phyloP scores from a whole-genome alignment of 1,140 invertebrate species.

The Lepidostoma basale region DNA sequence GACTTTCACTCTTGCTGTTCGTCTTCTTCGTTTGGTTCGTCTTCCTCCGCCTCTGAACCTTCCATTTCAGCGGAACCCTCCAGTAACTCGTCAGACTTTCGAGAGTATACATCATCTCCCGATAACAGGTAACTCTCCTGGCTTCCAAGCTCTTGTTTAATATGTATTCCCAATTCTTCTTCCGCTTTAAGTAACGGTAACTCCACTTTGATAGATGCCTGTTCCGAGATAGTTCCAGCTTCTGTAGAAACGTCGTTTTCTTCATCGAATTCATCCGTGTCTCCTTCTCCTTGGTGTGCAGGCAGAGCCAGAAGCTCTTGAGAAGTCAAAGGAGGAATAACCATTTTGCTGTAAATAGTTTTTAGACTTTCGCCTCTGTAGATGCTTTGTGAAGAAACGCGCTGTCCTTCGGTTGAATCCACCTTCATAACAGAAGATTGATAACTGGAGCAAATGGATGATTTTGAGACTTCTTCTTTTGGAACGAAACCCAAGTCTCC shows the following conservation, averaged over 20 bases:
- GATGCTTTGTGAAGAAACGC: neutral
- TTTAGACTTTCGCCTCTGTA: constrained; percentile 19
- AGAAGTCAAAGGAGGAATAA: constrained; percentile 5
- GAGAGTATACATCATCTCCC: too few relatives aligned
- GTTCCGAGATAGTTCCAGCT: too few relatives aligned
- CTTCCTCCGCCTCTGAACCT: too few relatives aligned
- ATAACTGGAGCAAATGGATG: constrained; percentile 28
- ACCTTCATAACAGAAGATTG: constrained; percentile 12
- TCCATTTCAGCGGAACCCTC: too few relatives aligned
- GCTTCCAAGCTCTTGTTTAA: too few relatives aligned
- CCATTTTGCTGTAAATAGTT: constrained; percentile 29
- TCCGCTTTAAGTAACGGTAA: too few relatives aligned
- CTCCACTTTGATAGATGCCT: too few relatives aligned
- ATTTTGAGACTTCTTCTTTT: constrained; percentile 43
- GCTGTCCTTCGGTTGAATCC: neutral
- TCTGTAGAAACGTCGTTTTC: constrained; percentile 46
- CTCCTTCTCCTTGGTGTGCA: neutral
- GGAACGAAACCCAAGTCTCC: constrained; percentile 65
- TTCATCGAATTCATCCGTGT: neutral
- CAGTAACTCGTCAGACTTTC: too few relatives aligned
- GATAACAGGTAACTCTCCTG: too few relatives aligned
- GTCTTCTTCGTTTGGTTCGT: too few relatives aligned
- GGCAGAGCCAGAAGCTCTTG: neutral
- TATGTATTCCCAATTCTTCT: too few relatives aligned
- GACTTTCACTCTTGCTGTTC: too few relatives aligned